Conservation (phyloP, 1,140 invertebrate genomes). For the Marisa cornuarietis region DNA sequence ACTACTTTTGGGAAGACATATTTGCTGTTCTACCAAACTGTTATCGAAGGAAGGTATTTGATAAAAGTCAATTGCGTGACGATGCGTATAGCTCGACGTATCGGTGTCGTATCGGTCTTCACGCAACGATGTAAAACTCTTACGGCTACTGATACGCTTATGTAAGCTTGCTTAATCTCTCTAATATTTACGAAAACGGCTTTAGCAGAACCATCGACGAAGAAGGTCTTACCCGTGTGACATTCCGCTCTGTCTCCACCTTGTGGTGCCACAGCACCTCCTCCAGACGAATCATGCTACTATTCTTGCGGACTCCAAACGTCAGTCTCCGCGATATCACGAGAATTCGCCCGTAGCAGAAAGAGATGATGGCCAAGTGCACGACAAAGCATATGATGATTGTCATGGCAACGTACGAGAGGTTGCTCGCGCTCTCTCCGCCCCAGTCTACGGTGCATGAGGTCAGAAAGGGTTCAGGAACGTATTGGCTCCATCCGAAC, state of each 20-base stretch:
- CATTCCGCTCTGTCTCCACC: constrained; percentile 17
- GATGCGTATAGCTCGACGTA: too few species aligned
- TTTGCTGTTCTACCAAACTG: too few species aligned
- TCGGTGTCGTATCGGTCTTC: too few species aligned
- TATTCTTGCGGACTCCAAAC: constrained; percentile 2
- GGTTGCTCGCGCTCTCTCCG: background rate
- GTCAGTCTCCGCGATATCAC: constrained; percentile 3
- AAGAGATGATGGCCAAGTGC: constrained; percentile 21
- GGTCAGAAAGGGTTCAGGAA: constrained; percentile 30
- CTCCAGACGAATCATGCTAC: background rate
- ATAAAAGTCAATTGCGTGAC: too few species aligned
- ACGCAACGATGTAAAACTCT: too few species aligned
- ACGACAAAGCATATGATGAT: constrained; percentile 22
- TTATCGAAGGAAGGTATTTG: too few species aligned
- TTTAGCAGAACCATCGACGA: background rate
- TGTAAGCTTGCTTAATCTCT: too few species aligned
- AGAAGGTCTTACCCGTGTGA: constrained; percentile 8
- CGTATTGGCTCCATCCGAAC: constrained; percentile 35
- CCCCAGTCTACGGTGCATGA: constrained; percentile 35
- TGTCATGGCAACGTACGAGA: constrained; percentile 23
- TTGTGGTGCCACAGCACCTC: constrained; percentile 25
- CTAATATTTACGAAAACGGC: too few species aligned
- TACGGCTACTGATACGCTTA: too few species aligned
- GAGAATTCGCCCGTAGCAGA: constrained; percentile 14
- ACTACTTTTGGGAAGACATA: too few species aligned